These are phyloP conservation scores for Scotopteryx bipunctaria DNA, from an alignment of 2,888 invertebrate species.

Conservation along the genomic window DNA sequence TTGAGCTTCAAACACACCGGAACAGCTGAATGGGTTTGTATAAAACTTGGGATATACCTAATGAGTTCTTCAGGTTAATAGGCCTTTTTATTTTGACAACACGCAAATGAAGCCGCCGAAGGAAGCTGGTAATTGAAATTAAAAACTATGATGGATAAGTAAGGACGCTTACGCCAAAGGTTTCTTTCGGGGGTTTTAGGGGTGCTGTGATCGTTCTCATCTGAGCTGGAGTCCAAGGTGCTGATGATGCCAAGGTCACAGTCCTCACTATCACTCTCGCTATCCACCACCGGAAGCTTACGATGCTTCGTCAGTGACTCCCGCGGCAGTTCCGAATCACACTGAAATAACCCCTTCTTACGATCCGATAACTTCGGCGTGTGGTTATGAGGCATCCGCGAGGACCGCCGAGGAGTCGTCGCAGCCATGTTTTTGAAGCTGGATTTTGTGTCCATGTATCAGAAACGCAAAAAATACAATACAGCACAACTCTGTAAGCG, in stretches of 20 bases:
- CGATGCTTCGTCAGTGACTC: conserved; percentile 73
- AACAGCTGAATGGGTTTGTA: too few relatives aligned
- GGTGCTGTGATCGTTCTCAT: conserved; percentile 64
- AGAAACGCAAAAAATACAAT: conserved; percentile 23
- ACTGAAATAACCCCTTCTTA: conserved; percentile 85
- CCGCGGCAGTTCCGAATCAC: conserved; percentile 49
- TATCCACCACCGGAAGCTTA: conserved; percentile 70
- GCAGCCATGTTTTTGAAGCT: conserved; percentile 60
- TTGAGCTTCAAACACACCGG: too few relatives aligned
- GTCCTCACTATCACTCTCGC: conserved; percentile 78
- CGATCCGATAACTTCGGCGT: conserved; percentile 85
- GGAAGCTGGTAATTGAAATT: background rate
- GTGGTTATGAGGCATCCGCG: conserved; percentile 64
- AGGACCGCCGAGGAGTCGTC: conserved; percentile 69
- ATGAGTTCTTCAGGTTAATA: too few relatives aligned
- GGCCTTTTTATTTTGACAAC: too few relatives aligned
- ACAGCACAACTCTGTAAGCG: conserved; percentile 18
- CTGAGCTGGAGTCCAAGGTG: conserved; percentile 78
- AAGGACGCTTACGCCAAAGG: conserved; percentile 58
- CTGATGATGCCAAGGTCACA: conserved; percentile 84
- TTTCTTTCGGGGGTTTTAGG: conserved; percentile 67
- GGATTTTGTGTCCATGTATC: conserved; percentile 34
- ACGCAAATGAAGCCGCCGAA: background rate
- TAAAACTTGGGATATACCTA: too few relatives aligned
- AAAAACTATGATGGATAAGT: background rate